Conservation (phyloP, 2,113 vertebrate genomes). For the Urocolius indicus region DNA sequence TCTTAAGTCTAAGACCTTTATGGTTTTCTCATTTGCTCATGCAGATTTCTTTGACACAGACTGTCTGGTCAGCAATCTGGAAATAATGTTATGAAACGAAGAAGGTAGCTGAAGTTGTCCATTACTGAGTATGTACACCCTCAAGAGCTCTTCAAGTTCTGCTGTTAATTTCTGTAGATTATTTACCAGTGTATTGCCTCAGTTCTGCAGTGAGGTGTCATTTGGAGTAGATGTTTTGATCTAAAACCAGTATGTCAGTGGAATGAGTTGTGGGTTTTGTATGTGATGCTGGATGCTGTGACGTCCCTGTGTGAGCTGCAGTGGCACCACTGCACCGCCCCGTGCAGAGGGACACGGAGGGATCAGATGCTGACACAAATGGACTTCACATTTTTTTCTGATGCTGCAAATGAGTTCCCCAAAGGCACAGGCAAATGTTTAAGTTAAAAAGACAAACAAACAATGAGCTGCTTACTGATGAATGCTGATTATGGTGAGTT, state of each 20-base stretch:
- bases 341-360: background rate
- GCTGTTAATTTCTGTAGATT: background rate
- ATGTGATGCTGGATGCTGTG: background rate
- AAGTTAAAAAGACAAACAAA: constrained; percentile 59
- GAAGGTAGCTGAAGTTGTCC: background rate
- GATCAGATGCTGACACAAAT: background rate
- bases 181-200: background rate
- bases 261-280: background rate
- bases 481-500: constrained; percentile 31
- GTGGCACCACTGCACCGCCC: background rate
- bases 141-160: background rate
- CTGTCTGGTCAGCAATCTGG: background rate
- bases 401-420: constrained; percentile 31
- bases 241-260: background rate
- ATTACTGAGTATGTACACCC: background rate
- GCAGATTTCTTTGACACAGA: background rate
- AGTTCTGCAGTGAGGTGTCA: background rate
- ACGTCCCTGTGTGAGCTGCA: background rate
- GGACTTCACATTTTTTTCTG: background rate
- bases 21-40: background rate
- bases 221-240: background rate
- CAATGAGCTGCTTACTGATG: constrained; percentile 34
- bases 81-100: background rate
- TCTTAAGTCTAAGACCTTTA: background rate
- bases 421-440: background rate